Evolutionary conservation across 2,797 vertebrate species (phyloP), one percentile per base, ranked within the genome.

Genomic region (Scleropages formosus): DNA sequence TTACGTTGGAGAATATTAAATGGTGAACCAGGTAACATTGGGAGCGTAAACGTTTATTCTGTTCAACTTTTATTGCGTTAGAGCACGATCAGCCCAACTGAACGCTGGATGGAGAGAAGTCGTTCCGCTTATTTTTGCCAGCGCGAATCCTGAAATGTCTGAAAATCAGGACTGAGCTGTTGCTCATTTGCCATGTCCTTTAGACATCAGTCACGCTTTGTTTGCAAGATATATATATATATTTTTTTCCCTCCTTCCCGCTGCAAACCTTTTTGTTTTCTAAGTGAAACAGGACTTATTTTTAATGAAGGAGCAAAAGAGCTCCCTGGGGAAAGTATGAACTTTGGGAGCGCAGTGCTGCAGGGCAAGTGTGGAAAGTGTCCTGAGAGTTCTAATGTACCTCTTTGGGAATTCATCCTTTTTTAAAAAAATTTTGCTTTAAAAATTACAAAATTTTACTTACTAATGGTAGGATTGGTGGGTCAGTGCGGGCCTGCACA

Each of bases 161-260:
- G 53, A 56, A 56, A 71, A 58, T 71, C 71, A 31, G 68, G 49
- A 18, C 71, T 56, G 26, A 27, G 51, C 22, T 58, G 53, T 56
- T 58, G 26, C 68, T 56, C 24, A 24, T n/a, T 68, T 26, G 15
- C 68, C 18, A 11, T 47, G 24, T 27, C 53, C 31, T 24, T 69
- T 51, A 24, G 6, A 39, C 31, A 39, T 31, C 31, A 6, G 31
- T 39, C 31, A 39, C 31, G 49, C 26, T 56, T 18, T 9, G 51
- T 15, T 31, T 53, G 49, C 27, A 53, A 71, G 39, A 39, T 39
- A 39, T 31, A 39, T n/a, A n/a, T n/a, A n/a, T n/a, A 12, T 51
- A 53, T 70, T 71, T 71, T 58, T 47, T 53, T 24, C 20, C 65
- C 67, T 46, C 31, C 68, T 71, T 16, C 56, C 51, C 58, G 16